phyloP scores from a whole-genome alignment of 2,797 vertebrate species.

The Channa striata region DNA sequence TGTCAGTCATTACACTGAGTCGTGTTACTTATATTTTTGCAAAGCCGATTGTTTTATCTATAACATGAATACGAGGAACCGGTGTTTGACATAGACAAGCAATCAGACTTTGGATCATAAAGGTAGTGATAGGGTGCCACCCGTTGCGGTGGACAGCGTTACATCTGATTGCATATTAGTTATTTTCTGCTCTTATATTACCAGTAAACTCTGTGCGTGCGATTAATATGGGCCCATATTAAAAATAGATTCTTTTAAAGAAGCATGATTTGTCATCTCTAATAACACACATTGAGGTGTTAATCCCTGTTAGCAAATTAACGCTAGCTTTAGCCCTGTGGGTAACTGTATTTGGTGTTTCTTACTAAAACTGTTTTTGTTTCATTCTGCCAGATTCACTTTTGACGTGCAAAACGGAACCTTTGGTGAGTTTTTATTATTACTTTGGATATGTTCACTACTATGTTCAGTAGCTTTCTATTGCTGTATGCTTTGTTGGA shows the following conservation, averaged over 20 bases:
- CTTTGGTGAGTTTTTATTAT: constrained; percentile 81
- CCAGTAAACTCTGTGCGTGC: background rate
- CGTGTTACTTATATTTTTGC: rapidly evolving
- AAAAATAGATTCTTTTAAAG: background rate
- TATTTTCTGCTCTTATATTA: background rate
- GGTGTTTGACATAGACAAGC: too few species aligned
- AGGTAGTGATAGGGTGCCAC: constrained; percentile 29
- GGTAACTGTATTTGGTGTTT: background rate
- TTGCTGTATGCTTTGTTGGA: background rate
- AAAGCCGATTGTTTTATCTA: background rate
- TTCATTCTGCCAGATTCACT: constrained; percentile 81
- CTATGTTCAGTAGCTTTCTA: background rate
- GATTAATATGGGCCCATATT: background rate
- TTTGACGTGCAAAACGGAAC: constrained; percentile 87
- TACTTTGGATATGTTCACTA: background rate
- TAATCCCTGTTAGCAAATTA: constrained; percentile 49
- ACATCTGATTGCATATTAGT: background rate
- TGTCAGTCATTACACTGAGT: background rate
- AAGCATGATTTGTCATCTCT: background rate
- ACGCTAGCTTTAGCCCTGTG: constrained; percentile 33
- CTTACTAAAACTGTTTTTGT: background rate
- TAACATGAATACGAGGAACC: rapidly evolving
- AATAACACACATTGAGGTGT: constrained; percentile 15
- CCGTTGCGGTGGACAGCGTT: constrained; percentile 35
- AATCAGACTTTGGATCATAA: constrained; percentile 9